A percentile compares a stretch with the other conserved stretches of the same genome.
These are phyloP conservation scores for Heterotis niloticus DNA, from an alignment of 2,113 vertebrate genomes.

Conservation along the genomic window DNA sequence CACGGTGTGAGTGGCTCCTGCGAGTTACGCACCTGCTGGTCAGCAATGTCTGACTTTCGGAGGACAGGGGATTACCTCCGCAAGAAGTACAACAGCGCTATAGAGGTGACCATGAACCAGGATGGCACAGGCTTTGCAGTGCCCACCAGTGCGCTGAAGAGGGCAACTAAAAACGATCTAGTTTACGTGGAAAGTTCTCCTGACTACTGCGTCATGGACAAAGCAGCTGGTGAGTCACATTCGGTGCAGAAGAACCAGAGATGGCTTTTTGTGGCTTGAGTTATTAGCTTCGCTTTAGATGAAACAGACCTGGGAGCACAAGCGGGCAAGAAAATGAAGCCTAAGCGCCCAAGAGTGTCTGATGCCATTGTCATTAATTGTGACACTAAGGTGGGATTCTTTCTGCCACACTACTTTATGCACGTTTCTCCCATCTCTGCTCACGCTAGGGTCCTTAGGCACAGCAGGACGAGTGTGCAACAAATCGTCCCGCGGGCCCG, in stretches of 20 bases:
- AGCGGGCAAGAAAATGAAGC: background rate
- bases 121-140: slow-evolving; percentile 88
- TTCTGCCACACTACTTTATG: slow-evolving; percentile 36
- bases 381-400: background rate
- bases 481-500: slow-evolving; percentile 82
- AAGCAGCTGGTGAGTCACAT: slow-evolving; percentile 76
- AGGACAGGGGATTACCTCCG: slow-evolving; percentile 88
- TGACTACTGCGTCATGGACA: slow-evolving; percentile 92
- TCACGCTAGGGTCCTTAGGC: slow-evolving; percentile 80
- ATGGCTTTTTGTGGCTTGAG: slow-evolving; percentile 2
- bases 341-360: background rate
- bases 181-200: slow-evolving; percentile 96
- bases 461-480: slow-evolving; percentile 89
- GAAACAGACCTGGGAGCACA: background rate
- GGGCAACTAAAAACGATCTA: slow-evolving; percentile 85
- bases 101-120: slow-evolving; percentile 96
- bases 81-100: slow-evolving; percentile 88
- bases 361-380: background rate
- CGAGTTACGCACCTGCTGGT: slow-evolving; percentile 93
- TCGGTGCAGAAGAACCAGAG: background rate
- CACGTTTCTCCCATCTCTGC: background rate
- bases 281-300: background rate
- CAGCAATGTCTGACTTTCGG: slow-evolving; percentile 91
- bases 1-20: slow-evolving; percentile 96
- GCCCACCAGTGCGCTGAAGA: slow-evolving; percentile 81